Evolutionary conservation across 2,113 vertebrate genomes (phyloP), one percentile per base, ranked within the genome.

Genomic region (Bubo bubo): DNA sequence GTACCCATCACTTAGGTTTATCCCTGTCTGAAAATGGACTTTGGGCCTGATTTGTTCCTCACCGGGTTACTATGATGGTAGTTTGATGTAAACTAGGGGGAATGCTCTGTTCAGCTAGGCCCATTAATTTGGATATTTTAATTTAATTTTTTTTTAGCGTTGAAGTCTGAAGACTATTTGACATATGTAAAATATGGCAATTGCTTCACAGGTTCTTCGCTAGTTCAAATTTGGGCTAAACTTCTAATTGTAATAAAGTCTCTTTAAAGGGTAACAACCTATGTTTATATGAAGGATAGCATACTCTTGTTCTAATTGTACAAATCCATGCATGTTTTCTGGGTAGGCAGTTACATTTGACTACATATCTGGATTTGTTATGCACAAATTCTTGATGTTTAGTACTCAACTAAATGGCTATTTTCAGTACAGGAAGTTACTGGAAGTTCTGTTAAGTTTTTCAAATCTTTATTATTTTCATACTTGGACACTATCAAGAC

Each of bases 21-120:
- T 22, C 32, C n/a, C 18, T 85, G 60, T 17, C 35, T 53, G 47
- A 15, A 39, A 66, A 35, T 41, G 14, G 70, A 55, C 58, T 71
- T 27, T 15, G 56, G 60, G 37, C 24, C 64, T 32, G 32, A 27
- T 35, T 41, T 82, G 32, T 70, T 59, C 39, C 37, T 68, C 14
- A 2, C 30, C 27, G 37, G 21, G 5, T 76, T 73, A 7, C 45
- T 70, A 1, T 0, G 1, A 3, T 18, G 15, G 39, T 35, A n/a
- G 12, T 17, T 45, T 66, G 55, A 26, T 49, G 20, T 15, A 14
- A 55, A 39, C 30, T 27, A 26, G 32, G 72, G 35, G n/a, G 56
- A 85, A 2, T 12, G 0, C 15, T 72, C 41, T 41, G 24, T 14
- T 68, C 72, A 49, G 24, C 41, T 67, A 88, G 52, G 13, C 23